Evolutionary conservation across 2,888 invertebrate genomes (phyloP), one percentile per base, ranked within the genome.

Genomic region (Glyphotaelius pellucidus): DNA sequence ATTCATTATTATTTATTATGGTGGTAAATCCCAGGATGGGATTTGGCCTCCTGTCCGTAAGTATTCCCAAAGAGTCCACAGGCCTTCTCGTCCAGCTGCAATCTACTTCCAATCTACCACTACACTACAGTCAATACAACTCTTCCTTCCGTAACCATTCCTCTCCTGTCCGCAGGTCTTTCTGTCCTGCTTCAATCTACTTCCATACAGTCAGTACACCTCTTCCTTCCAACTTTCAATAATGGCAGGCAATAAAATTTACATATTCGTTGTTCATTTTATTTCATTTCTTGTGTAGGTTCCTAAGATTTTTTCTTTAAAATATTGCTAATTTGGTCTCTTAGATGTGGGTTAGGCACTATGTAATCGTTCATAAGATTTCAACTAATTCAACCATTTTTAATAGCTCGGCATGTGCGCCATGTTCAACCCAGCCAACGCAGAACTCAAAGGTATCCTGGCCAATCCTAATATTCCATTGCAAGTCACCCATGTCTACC

Each of bases 401-500:
- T 19, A 32, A 15, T 94, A 98, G 98, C 94, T 98, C 94, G 98
- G 98, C 9, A 97, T 98, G 94, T 95, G 94, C 0, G 95, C 96
- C 4, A 97, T 98, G 92, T 98, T 98, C 94, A 94, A 94, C 3
- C n/a, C n/a, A n/a, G 14, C 38, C 0, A 94, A 95, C 32, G 98
- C 98, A 0, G 96, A 98, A 92, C 97, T 98, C 94, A 96, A 96
- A 31, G 97, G 97, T 31, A 95, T 98, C 81, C 94, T 97, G 86
- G 95, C 96, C 86, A 93, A 38, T 7, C 7, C 4, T 7, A 93
- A 31, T 90, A 95, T 0, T 95, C 94, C 94, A 0, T 94, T 98
- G 32, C 95, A 94, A 91, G 97, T 98, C 5, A 97, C 97, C 84
- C 97, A 98, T 94, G 97, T 97, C 4, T 95, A 98, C 0, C 99